A percentile compares a stretch with the other conserved stretches of the same genome.
These are phyloP conservation scores for Ophioninae sp. DNA, from an alignment of 2,888 invertebrate species.

Conservation along the genomic window DNA sequence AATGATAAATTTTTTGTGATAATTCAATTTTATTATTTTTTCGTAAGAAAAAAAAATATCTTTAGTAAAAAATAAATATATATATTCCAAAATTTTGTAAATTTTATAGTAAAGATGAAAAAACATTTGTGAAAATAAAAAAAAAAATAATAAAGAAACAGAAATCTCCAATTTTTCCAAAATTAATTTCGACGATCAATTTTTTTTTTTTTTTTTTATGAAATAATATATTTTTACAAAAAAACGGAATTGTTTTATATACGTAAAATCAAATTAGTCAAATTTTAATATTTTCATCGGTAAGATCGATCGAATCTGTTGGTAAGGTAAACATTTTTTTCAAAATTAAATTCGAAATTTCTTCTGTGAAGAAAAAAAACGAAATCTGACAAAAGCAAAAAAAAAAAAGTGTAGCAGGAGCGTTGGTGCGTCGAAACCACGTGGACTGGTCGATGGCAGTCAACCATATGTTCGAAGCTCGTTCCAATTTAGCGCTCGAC, in stretches of 20 bases:
- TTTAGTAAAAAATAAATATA: too few species aligned
- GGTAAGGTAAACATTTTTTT: too few species aligned
- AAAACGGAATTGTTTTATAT: too few species aligned
- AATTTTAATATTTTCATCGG: too few species aligned
- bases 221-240: neutral
- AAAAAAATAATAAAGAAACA: too few species aligned
- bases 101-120: too few species aligned
- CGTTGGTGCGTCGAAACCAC: constrained; percentile 35
- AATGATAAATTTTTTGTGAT: neutral
- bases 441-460: constrained; percentile 40
- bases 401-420: neutral
- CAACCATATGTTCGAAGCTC: constrained; percentile 59
- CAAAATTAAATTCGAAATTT: neutral
- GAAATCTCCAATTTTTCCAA: neutral
- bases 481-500: constrained; percentile 20
- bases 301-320: too few species aligned
- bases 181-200: neutral
- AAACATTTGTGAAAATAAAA: too few species aligned
- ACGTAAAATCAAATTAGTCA: too few species aligned
- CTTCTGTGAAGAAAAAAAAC: neutral
- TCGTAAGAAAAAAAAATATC: too few species aligned
- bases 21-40: too few species aligned
- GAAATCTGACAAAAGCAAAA: neutral
- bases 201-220: neutral
- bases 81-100: too few species aligned